These are phyloP conservation scores for Ophion slaviceki DNA, from an alignment of 2,888 invertebrate genomes.

Conservation along the genomic window DNA sequence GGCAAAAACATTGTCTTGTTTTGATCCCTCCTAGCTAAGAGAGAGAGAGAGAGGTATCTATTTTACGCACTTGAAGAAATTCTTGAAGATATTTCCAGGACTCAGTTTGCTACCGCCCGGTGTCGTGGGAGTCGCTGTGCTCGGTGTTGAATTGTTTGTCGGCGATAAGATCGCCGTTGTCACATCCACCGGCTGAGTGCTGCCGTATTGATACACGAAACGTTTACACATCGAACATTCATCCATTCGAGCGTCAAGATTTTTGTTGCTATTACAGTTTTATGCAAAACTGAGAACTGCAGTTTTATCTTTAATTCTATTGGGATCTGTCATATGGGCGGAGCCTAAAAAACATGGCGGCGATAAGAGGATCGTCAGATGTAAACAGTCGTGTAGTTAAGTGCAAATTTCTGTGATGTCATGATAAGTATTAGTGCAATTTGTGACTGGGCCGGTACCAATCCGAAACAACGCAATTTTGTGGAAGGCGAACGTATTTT, in stretches of 20 bases:
- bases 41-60: conserved; percentile 36
- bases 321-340: too few relatives aligned
- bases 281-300: background rate
- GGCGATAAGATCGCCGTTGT: conserved; percentile 78
- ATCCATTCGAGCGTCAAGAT: conserved; percentile 41
- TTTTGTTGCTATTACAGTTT: background rate
- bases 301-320: background rate
- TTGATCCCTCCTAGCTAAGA: conserved; percentile 74
- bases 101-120: conserved; percentile 89
- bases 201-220: conserved; percentile 70
- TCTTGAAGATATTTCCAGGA: conserved; percentile 96
- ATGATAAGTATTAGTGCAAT: too few relatives aligned
- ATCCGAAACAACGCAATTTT: too few relatives aligned
- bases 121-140: conserved; percentile 87
- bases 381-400: too few relatives aligned
- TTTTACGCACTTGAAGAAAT: conserved; percentile 96
- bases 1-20: conserved; percentile 30
- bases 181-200: conserved; percentile 80
- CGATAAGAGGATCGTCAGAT: too few relatives aligned
- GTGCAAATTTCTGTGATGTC: too few relatives aligned
- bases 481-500: too few relatives aligned
- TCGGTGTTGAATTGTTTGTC: conserved; percentile 82
- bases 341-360: too few relatives aligned
- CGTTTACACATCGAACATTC: conserved; percentile 69
- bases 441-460: too few relatives aligned